These are phyloP conservation scores for Cephus pygmeus DNA, from an alignment of 2,888 invertebrate species.

Conservation along the genomic window DNA sequence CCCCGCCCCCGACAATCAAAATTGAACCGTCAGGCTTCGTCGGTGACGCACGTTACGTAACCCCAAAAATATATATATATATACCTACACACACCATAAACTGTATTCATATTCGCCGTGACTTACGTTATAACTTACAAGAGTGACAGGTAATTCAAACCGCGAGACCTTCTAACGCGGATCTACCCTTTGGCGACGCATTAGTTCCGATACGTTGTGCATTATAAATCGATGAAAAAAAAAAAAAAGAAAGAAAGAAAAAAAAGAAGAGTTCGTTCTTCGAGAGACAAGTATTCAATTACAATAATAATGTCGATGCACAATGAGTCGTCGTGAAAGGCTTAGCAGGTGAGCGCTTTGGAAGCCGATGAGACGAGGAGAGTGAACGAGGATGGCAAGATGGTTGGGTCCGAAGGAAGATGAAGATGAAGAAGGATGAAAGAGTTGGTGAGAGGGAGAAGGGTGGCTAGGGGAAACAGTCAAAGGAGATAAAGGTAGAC, in stretches of 20 bases:
- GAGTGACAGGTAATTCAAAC: conserved; percentile 3
- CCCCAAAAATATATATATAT: not conserved
- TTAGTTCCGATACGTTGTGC: conserved; percentile 10
- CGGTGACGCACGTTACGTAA: not conserved
- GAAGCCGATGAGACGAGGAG: conserved; percentile 5
- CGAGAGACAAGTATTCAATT: conserved; percentile 55
- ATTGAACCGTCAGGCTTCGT: not conserved
- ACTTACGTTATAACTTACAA: too few species aligned
- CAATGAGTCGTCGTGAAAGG: conserved; percentile 52
- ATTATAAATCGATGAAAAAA: conserved; percentile 32
- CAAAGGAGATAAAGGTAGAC: conserved; percentile 23
- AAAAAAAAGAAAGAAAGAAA: too few species aligned
- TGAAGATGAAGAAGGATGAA: not conserved
- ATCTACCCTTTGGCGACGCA: conserved; percentile 6
- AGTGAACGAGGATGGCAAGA: not conserved
- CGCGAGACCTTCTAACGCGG: conserved; percentile 4
- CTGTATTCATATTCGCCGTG: not conserved
- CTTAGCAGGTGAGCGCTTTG: conserved; percentile 42
- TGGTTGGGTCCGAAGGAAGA: not conserved
- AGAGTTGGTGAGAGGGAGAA: not conserved
- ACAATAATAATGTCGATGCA: conserved; percentile 52
- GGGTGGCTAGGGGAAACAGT: not conserved
- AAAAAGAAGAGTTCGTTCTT: conserved; percentile 29
- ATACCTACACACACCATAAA: not conserved
- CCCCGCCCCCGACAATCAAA: not conserved